A percentile compares a stretch with the other conserved stretches of the same genome.
phyloP scores from a whole-genome alignment of 2,888 invertebrate species.

The Lottia scabra region DNA sequence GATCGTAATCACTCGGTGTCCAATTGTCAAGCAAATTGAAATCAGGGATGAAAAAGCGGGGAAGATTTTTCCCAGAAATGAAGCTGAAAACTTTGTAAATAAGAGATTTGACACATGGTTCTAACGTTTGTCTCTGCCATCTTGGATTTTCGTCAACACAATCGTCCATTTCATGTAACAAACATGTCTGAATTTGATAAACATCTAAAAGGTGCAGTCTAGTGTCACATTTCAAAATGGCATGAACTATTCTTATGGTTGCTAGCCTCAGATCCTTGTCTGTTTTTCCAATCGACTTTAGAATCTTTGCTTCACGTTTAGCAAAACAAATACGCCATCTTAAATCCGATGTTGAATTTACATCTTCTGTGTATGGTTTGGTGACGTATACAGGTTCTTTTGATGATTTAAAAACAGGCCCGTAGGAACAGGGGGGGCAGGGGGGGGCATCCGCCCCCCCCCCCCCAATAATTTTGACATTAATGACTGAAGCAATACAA shows the following conservation, averaged over 20 bases:
- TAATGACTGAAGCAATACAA: no score
- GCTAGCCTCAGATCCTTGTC: conserved; percentile 44
- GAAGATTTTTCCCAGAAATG: conserved; percentile 40
- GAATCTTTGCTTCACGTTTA: conserved; percentile 36
- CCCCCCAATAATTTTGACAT: no score
- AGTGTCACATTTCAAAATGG: conserved; percentile 39
- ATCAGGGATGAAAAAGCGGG: conserved; percentile 55
- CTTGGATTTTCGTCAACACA: conserved; percentile 56
- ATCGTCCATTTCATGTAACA: conserved; percentile 57
- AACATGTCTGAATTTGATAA: conserved; percentile 57
- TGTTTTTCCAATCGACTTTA: conserved; percentile 42
- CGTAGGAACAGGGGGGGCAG: no score
- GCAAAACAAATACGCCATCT: conserved; percentile 42
- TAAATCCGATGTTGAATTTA: conserved; percentile 41
- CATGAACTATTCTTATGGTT: conserved; percentile 41
- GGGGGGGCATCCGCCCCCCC: no score
- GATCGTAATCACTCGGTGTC: conserved; percentile 34
- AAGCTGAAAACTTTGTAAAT: conserved; percentile 47
- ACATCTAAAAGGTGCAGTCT: conserved; percentile 42
- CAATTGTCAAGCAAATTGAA: conserved; percentile 48
- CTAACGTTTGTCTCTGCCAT: conserved; percentile 55
- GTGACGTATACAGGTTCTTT: conserved; percentile 21
- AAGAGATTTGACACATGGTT: conserved; percentile 48
- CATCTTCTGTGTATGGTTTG: conserved; percentile 40
- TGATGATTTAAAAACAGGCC: conserved; percentile 35